A percentile compares a stretch with the other conserved stretches of the same genome.
Evolutionary conservation across 2,888 invertebrate species (phyloP).

Genomic region (Podotricha telesiphe): DNA sequence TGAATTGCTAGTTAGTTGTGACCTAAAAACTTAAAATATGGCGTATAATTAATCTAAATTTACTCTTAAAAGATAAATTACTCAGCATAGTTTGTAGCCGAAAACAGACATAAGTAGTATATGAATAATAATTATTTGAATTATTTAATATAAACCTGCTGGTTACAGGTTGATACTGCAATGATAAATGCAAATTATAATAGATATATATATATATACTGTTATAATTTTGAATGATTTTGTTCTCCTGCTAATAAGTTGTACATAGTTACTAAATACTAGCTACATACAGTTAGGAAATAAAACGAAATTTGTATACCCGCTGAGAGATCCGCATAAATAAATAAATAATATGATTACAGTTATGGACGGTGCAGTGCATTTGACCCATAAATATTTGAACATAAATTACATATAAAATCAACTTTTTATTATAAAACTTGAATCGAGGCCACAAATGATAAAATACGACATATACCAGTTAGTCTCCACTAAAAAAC

Average conservation of each 20-base stretch:
- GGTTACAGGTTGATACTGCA: too few species aligned
- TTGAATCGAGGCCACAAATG: neutral
- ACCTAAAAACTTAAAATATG: slow-evolving; percentile 1
- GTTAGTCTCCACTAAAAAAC: neutral
- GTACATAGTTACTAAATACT: too few species aligned
- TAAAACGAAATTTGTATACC: too few species aligned
- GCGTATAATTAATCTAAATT: neutral
- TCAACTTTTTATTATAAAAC: neutral
- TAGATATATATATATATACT: too few species aligned
- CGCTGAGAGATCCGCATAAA: too few species aligned
- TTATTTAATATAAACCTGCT: too few species aligned
- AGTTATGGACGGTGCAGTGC: neutral
- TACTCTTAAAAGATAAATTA: neutral
- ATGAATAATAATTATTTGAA: too few species aligned
- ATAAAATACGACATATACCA: neutral
- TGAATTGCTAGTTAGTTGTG: neutral
- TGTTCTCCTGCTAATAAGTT: too few species aligned
- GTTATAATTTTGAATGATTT: too few species aligned
- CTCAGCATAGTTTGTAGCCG: neutral
- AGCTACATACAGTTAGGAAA: too few species aligned
- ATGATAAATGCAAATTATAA: neutral
- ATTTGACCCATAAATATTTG: slow-evolving; percentile 1
- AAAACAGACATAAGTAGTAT: neutral
- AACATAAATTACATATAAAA: slow-evolving; percentile 2
- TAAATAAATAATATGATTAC: neutral